Evolutionary conservation across 1,140 invertebrate genomes (phyloP).

Genomic region (Maconellicoccus hirsutus): DNA sequence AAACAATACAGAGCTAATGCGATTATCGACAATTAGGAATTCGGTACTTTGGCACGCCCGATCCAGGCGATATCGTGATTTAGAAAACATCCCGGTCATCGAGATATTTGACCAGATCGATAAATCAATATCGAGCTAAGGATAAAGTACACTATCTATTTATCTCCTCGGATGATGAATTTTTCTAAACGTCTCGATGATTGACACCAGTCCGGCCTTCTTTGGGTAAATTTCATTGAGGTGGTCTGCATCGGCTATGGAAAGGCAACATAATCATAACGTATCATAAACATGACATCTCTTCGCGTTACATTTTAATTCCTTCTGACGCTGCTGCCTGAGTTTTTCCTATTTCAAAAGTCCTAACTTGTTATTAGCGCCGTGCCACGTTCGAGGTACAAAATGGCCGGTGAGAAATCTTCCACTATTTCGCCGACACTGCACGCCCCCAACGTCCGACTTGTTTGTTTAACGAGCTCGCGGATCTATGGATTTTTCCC

Average conservation of each 20-base stretch:
- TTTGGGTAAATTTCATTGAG: constrained; percentile 13
- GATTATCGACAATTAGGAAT: background rate
- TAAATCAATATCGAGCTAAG: no score
- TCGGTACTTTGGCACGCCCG: no score
- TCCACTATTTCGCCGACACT: background rate
- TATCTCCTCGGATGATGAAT: background rate
- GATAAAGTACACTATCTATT: background rate
- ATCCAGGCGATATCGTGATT: background rate
- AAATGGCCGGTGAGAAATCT: constrained; percentile 14
- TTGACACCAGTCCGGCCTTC: constrained; percentile 13
- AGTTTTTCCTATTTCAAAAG: background rate
- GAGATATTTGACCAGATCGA: no score
- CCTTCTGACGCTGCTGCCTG: background rate
- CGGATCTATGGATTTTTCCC: no score
- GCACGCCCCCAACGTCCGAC: background rate
- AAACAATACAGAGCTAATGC: background rate
- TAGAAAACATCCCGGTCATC: no score
- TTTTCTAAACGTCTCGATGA: constrained; percentile 5
- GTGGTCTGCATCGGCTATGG: constrained; percentile 5
- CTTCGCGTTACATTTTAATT: constrained; percentile 18
- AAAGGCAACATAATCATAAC: constrained; percentile 17
- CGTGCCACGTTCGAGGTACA: background rate
- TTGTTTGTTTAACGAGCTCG: constrained; percentile 2
- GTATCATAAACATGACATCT: constrained; percentile 14
- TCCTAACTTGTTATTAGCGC: constrained; percentile 1